phyloP scores from a whole-genome alignment of 2,797 vertebrate species.

The Knipowitschia caucasica region DNA sequence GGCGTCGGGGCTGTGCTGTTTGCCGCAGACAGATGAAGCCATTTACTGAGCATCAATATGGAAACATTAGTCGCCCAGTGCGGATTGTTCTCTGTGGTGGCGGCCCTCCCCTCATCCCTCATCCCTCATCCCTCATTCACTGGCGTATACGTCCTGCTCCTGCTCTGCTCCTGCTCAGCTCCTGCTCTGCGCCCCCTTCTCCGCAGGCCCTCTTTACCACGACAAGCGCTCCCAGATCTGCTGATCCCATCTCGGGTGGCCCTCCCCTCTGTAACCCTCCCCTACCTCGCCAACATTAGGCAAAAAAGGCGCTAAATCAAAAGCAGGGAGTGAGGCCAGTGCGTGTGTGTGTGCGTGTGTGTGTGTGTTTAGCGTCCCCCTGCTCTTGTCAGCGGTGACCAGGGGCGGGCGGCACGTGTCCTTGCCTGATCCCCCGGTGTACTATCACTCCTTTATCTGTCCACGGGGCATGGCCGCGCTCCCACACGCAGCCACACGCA shows the following conservation, averaged over 20 bases:
- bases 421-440: constrained; percentile 78
- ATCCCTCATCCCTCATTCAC: constrained; percentile 31
- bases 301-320: constrained; percentile 77
- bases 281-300: constrained; percentile 67
- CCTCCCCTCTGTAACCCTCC: constrained; percentile 62
- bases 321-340: constrained; percentile 74
- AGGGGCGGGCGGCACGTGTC: constrained; percentile 77
- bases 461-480: constrained; percentile 75
- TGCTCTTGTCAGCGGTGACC: constrained; percentile 78
- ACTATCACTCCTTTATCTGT: constrained; percentile 80
- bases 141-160: not conserved
- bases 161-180: not conserved
- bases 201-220: constrained; percentile 66
- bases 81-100: constrained; percentile 71
- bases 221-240: constrained; percentile 71
- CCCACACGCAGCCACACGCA: constrained; percentile 74
- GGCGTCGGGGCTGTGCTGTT: constrained; percentile 42
- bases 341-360: constrained; percentile 69
- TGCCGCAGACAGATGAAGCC: constrained; percentile 73
- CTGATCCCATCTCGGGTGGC: constrained; percentile 75
- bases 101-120: constrained; percentile 56
- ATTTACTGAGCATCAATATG: constrained; percentile 75
- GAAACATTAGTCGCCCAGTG: constrained; percentile 74
- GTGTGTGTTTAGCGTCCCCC: constrained; percentile 78
- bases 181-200: constrained; percentile 38